Base-by-base conservation (phyloP, 2,888 invertebrate species). In the Ptilodon capucinus region DNA sequence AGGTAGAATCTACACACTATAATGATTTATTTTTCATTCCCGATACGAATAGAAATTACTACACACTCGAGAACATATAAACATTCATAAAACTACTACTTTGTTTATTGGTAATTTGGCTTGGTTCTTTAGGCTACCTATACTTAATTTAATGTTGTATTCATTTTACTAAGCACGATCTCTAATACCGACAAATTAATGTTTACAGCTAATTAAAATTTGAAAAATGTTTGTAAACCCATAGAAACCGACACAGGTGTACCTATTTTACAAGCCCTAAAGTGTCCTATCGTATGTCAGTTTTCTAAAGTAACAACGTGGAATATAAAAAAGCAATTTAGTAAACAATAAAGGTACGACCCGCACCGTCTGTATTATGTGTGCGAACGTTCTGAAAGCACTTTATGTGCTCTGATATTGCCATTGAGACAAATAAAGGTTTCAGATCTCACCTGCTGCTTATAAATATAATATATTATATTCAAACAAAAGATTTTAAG, bases 361-460 rank as follows among this genome's bases (percentile, higher is more conserved):
- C 44, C 60, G 65, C 60, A 59, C 48, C 55, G 35, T 43, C 46
- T 48, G 53, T 61, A 66, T 62, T 71, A 60, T 69, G 64, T 72
- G 60, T 48, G 53, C 56, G 44, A 60, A 70, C 46, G 65, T 63
- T 57, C 73, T 72, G 71, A 71, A 69, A 69, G 67, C 60, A 65
- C 68, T 79, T 80, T 79, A 78, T 69, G 67, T 43, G 44, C 51
- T 68, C 70, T 70, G 57, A 71, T 79, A 84, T 76, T 74, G 67
- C 73, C 42, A 55, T 48, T 36, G 36, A 47, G 42, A 46, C 42
- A 45, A 54, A 68, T 61, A 46, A 63, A 64, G 57, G 42, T 51
- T 40, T 48, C 40, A 14, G 40, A 53, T 54, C 49, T 43, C 49
- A 52, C 52, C 42, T 40, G 36, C 42, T 35, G 49, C 30, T 53